Conservation (phyloP, 2,113 vertebrate species). For the Tragelaphus strepsiceros region DNA sequence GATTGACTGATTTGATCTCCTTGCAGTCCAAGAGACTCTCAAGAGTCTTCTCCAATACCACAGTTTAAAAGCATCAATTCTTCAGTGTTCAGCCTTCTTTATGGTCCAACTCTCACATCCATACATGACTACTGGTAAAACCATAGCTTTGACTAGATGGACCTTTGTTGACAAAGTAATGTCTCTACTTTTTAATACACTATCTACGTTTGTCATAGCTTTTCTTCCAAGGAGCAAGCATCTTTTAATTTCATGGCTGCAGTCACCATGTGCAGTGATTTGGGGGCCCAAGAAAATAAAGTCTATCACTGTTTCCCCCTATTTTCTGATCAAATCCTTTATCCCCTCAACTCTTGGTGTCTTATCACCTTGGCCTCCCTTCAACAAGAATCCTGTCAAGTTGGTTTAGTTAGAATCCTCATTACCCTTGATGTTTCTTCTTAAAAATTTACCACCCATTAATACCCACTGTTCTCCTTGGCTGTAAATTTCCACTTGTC, state of each 20-base stretch:
- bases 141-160: background rate
- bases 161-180: background rate
- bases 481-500: background rate
- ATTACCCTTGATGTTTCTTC: background rate
- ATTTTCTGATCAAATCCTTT: background rate
- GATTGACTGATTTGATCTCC: background rate
- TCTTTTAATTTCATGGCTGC: background rate
- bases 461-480: background rate
- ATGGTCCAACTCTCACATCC: background rate
- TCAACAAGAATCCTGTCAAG: background rate
- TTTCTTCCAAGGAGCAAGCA: background rate
- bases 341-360: background rate
- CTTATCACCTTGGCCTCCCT: background rate
- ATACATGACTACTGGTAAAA: background rate
- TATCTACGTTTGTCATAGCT: background rate
- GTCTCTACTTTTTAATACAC: background rate
- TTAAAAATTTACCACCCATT: background rate
- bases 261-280: background rate
- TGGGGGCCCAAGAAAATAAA: background rate
- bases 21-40: background rate
- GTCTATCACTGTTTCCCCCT: background rate
- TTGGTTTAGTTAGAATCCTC: background rate
- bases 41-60: background rate
- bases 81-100: background rate
- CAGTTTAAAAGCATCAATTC: background rate